These are phyloP conservation scores for Trichosurus vulpecula DNA, from an alignment of 2,797 vertebrate species.

Conservation along the genomic window DNA sequence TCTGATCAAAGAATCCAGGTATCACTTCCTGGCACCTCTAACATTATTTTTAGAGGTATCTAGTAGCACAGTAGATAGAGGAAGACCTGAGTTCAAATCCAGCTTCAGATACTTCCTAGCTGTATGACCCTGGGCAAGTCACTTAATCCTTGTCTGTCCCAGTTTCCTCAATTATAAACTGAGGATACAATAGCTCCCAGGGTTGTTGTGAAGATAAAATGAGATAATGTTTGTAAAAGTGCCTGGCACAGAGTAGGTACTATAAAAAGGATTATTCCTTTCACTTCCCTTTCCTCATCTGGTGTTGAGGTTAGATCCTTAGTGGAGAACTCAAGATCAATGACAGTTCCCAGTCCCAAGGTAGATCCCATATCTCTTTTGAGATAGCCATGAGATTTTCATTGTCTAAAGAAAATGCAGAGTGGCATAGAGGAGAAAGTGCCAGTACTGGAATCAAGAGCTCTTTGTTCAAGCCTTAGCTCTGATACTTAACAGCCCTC, in stretches of 20 bases:
- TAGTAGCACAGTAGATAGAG: neutral
- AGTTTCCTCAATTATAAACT: neutral
- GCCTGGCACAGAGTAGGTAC: neutral
- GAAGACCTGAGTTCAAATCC: neutral
- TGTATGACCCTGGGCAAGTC: neutral
- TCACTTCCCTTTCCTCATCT: neutral
- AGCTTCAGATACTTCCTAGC: neutral
- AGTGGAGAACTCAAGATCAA: neutral
- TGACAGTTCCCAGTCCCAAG: neutral
- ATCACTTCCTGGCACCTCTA: neutral
- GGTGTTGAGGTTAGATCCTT: neutral
- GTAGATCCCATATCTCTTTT: neutral
- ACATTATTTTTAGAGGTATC: neutral
- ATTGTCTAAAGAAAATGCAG: neutral
- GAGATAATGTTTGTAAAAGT: neutral
- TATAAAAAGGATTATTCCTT: neutral
- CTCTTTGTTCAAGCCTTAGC: neutral
- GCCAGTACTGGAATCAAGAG: neutral
- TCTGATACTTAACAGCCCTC: neutral
- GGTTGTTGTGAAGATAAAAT: neutral
- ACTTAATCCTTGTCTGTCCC: neutral
- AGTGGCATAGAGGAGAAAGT: neutral
- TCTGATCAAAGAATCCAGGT: neutral
- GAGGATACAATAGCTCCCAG: neutral
- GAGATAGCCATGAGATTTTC: neutral